A percentile compares a stretch with the other conserved stretches of the same genome.
These are phyloP conservation scores for Chaetophractus vellerosus DNA, from an alignment of 2,797 vertebrate species.

Conservation along the genomic window DNA sequence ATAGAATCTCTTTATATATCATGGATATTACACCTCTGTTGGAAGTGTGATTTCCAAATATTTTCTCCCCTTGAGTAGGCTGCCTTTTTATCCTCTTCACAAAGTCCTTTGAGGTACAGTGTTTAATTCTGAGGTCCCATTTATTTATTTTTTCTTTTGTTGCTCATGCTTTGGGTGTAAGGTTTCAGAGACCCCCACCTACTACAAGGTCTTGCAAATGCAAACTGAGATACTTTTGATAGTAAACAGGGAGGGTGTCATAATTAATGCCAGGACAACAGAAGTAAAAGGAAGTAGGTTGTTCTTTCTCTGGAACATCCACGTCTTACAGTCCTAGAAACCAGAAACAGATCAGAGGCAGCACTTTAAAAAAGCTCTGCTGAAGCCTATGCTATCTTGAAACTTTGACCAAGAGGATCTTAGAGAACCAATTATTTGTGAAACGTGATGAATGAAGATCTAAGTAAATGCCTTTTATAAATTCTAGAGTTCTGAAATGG, in stretches of 20 bases:
- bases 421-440: background rate
- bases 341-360: background rate
- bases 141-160: no score
- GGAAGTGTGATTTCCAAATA: no score
- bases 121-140: no score
- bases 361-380: background rate
- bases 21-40: no score
- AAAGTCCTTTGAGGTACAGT: no score
- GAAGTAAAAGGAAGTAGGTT: background rate
- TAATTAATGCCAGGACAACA: background rate
- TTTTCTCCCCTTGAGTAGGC: no score
- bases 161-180: no score
- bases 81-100: no score
- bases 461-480: background rate
- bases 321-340: background rate
- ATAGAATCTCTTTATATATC: no score
- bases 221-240: background rate
- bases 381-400: background rate
- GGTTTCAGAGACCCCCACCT: no score
- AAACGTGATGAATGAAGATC: no score
- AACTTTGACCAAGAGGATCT: background rate
- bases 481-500: background rate
- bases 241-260: background rate
- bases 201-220: no score
- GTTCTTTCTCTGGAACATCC: background rate